phyloP scores from a whole-genome alignment of 37 sponge, comb jelly and placozoan species.

The Eunapius fragilis region DNA sequence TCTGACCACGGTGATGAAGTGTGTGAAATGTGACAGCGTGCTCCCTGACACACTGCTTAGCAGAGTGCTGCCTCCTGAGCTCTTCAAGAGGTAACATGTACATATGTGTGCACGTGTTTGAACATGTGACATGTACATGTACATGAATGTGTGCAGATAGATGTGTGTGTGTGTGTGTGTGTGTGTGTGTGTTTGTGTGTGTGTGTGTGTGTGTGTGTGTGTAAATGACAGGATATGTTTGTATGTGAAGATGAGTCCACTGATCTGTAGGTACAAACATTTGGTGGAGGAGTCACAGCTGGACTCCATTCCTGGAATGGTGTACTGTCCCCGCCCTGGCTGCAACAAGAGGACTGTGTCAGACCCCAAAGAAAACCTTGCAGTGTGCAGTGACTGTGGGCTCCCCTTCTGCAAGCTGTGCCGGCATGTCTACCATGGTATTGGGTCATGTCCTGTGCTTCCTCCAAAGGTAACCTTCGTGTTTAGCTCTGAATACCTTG shows the following conservation, averaged over 20 bases:
- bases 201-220: not conserved
- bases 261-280: constrained; percentile 33
- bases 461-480: not conserved
- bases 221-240: not conserved
- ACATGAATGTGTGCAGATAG: not conserved
- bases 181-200: constrained; percentile 5
- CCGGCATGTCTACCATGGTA: constrained; percentile 67
- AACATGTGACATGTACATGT: not conserved
- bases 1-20: constrained; percentile 21
- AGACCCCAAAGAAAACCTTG: constrained; percentile 58
- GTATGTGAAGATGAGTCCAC: not conserved
- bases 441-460: constrained; percentile 30
- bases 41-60: constrained; percentile 27
- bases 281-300: constrained; percentile 40
- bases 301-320: constrained; percentile 74
- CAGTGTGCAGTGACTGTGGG: constrained; percentile 41
- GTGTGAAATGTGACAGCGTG: constrained; percentile 20
- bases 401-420: constrained; percentile 78
- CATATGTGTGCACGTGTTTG: too few species aligned
- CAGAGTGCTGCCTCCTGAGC: constrained; percentile 18
- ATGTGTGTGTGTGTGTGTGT: not conserved
- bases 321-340: constrained; percentile 65
- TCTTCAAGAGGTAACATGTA: constrained; percentile 39
- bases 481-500: too few species aligned
- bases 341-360: constrained; percentile 57